These are phyloP conservation scores for Scaptomyza parva DNA, from an alignment of 2,888 invertebrate genomes.

Conservation along the genomic window DNA sequence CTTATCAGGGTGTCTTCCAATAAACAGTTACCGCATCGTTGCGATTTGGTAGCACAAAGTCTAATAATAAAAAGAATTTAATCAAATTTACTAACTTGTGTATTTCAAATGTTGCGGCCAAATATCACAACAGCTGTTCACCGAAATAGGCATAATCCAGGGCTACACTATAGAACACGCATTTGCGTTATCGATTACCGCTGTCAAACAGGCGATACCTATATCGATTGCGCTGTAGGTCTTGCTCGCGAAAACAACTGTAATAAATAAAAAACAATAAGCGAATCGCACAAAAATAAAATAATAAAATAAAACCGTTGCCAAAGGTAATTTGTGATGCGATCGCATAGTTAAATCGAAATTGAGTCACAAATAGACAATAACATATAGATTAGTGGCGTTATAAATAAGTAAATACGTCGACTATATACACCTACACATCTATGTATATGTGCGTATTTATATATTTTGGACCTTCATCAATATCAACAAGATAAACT, in stretches of 20 bases:
- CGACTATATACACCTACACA: neutral
- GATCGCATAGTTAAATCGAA: neutral
- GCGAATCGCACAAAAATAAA: conserved; percentile 43
- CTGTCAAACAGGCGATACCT: conserved; percentile 3
- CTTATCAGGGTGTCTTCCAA: conserved; percentile 36
- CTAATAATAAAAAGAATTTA: neutral
- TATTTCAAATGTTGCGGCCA: conserved; percentile 11
- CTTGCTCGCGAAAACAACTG: conserved; percentile 45
- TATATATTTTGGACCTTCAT: neutral
- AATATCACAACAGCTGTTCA: conserved; percentile 22
- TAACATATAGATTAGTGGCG: neutral
- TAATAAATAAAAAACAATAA: conserved; percentile 36
- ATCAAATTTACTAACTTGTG: neutral
- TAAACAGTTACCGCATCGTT: conserved; percentile 31
- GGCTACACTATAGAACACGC: conserved; percentile 8
- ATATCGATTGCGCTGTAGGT: conserved; percentile 22
- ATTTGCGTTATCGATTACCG: conserved; percentile 16
- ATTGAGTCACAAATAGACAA: neutral
- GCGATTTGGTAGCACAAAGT: neutral
- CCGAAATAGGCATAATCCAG: conserved; percentile 24
- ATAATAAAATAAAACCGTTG: conserved; percentile 55
- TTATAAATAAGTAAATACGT: neutral
- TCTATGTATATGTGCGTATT: neutral
- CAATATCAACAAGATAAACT: conserved; percentile 20
- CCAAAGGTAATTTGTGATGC: conserved; percentile 61